Evolutionary conservation across 1,140 invertebrate genomes (phyloP).

Genomic region (Limonius californicus): DNA sequence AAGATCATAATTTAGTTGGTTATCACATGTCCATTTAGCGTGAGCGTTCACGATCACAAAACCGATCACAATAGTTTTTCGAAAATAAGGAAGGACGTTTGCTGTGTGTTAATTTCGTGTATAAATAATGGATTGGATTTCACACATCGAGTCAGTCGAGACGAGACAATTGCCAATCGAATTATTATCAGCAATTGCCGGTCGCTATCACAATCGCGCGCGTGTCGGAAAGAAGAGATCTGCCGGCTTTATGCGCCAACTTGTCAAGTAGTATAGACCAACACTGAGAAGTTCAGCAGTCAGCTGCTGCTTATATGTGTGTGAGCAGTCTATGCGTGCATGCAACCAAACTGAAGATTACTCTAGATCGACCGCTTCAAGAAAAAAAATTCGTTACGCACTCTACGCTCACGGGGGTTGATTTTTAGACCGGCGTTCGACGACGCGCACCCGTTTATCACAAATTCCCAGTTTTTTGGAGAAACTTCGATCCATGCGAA

Average conservation of each 20-base stretch:
- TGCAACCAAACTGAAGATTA: constrained; percentile 1
- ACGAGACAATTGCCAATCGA: constrained; percentile 11
- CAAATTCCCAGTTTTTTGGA: too few species aligned
- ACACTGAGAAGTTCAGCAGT: constrained; percentile 14
- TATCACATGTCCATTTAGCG: not conserved
- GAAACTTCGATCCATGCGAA: too few species aligned
- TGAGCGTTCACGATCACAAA: not conserved
- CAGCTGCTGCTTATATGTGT: constrained; percentile 12
- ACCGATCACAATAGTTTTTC: not conserved
- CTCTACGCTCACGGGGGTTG: not conserved
- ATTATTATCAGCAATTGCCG: constrained; percentile 11
- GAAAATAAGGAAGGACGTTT: not conserved
- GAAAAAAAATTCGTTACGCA: constrained; percentile 6
- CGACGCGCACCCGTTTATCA: too few species aligned
- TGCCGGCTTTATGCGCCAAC: constrained; percentile 14
- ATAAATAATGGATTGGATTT: constrained; percentile 7
- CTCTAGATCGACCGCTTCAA: constrained; percentile 3
- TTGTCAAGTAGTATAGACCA: constrained; percentile 10
- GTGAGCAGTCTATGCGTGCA: constrained; percentile 13
- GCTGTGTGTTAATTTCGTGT: not conserved
- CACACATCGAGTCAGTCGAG: constrained; percentile 11
- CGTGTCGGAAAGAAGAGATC: constrained; percentile 14
- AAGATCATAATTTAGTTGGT: too few species aligned
- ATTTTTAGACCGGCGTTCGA: too few species aligned
- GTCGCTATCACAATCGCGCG: constrained; percentile 14